These are phyloP conservation scores for Luperina testacea DNA, from an alignment of 2,888 invertebrate genomes.

Conservation along the genomic window DNA sequence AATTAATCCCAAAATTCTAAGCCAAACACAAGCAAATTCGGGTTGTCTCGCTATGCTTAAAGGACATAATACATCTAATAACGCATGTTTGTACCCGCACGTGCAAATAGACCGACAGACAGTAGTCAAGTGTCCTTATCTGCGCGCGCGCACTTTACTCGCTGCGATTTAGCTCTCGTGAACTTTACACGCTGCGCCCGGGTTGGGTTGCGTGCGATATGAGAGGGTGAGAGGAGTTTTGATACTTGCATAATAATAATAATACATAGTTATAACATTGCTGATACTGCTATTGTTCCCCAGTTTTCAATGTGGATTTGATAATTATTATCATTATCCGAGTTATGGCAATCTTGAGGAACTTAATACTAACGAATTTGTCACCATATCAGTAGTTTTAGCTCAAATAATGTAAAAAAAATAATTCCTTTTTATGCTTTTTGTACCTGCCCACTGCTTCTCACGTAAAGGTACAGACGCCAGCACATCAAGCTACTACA, in stretches of 20 bases:
- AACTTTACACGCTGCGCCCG: constrained; percentile 56
- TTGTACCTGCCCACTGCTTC: neutral
- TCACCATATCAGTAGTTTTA: neutral
- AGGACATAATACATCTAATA: constrained; percentile 51
- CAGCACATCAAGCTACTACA: too few relatives aligned
- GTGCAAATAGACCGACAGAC: constrained; percentile 59
- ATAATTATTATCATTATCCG: neutral
- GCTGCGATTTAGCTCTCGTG: constrained; percentile 59
- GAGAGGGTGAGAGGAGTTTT: constrained; percentile 18
- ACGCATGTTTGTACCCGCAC: constrained; percentile 48
- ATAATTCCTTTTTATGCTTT: too few relatives aligned
- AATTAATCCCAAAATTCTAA: neutral
- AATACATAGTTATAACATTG: neutral
- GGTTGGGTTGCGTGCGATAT: constrained; percentile 47
- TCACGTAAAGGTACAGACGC: neutral
- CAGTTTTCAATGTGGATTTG: neutral
- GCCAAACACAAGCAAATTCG: neutral
- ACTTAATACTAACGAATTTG: neutral
- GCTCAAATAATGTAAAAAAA: neutral
- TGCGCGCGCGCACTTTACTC: constrained; percentile 67
- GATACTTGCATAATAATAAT: constrained; percentile 39
- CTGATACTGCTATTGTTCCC: neutral
- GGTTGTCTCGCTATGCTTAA: neutral
- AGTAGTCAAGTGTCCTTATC: constrained; percentile 66
- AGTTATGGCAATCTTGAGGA: neutral